Base-by-base conservation (phyloP, 2,113 vertebrate species). In the Carassius carassius region DNA sequence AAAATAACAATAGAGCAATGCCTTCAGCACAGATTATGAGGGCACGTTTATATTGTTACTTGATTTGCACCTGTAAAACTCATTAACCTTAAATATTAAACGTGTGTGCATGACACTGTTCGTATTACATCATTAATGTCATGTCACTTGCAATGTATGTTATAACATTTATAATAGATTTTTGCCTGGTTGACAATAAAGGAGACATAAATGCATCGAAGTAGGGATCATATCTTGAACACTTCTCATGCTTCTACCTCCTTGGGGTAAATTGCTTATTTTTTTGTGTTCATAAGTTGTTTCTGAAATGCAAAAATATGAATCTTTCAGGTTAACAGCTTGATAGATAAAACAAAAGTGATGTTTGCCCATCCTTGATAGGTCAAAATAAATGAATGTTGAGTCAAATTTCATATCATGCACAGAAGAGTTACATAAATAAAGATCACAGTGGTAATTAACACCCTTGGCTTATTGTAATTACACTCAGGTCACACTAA, bases 401-500 rank as follows among this genome's bases (percentile, higher is more conserved):
- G 19, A 37, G 19, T 49, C 65, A 37, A 81, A 63, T 77, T 77
- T 32, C 9, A 78, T 58, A 58, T 78, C 7, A 58, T 23, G 6
- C 6, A 69, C 19, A 37, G 1, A 16, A 6, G 23, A 37, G 54
- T 74, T 73, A 81, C 82, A 84, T 67, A 75, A 76, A 81, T 65
- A 83, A 49, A 74, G 29, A 44, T 37, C 84, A 82, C 78, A 67
- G 82, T 32, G 3, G 73, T 86, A 78, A 84, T 84, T 81, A 82
- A 73, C 87, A 86, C 83, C 65, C 65, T 73, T 77, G 73, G 73
- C 56, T 49, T 54, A 74, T 82, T 82, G 47, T 75, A 86, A 86
- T 86, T 88, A 62, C 49, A 82, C 85, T 81, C 32, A 85, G 79
- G 85, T 85, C 78, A 82, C 78, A 82, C 63, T 84, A 88, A 86